A percentile compares a stretch with the other conserved stretches of the same genome.
These are phyloP conservation scores for Noctua janthina DNA, from an alignment of 2,888 invertebrate genomes.

Conservation along the genomic window DNA sequence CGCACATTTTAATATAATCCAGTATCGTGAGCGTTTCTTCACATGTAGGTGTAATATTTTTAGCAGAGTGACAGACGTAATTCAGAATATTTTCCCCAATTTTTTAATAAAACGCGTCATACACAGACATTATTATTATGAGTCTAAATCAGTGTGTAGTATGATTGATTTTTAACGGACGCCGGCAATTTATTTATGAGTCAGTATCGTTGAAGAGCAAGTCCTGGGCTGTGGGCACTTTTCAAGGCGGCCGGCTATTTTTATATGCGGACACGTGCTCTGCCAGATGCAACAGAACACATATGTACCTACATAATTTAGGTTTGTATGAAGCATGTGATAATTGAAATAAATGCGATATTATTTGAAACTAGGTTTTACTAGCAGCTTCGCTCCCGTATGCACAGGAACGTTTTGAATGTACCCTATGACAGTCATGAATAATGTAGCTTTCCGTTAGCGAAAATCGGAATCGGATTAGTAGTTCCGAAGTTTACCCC, in stretches of 20 bases:
- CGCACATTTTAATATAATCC: too few relatives aligned
- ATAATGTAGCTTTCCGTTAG: too few relatives aligned
- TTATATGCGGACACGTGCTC: slow-evolving; percentile 69
- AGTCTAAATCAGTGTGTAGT: slow-evolving; percentile 43
- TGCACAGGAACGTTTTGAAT: too few relatives aligned
- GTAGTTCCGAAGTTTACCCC: too few relatives aligned
- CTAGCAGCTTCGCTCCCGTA: too few relatives aligned
- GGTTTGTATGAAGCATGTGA: background rate
- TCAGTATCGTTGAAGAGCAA: slow-evolving; percentile 67
- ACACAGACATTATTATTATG: slow-evolving; percentile 8
- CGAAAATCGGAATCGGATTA: too few relatives aligned
- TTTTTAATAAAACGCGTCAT: slow-evolving; percentile 17
- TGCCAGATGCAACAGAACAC: slow-evolving; percentile 71
- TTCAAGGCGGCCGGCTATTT: slow-evolving; percentile 74
- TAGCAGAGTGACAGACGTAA: background rate
- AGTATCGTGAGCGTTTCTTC: background rate
- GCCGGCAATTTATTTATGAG: slow-evolving; percentile 49
- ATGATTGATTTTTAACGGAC: slow-evolving; percentile 60
- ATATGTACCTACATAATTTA: background rate
- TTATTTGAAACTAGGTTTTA: background rate
- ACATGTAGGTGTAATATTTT: background rate
- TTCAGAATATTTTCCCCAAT: background rate
- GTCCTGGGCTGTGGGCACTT: slow-evolving; percentile 62
- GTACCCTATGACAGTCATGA: too few relatives aligned
- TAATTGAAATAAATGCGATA: background rate